These are phyloP conservation scores for Phrynocephalus vlangalii DNA, from an alignment of 2,797 vertebrate genomes.

Conservation along the genomic window DNA sequence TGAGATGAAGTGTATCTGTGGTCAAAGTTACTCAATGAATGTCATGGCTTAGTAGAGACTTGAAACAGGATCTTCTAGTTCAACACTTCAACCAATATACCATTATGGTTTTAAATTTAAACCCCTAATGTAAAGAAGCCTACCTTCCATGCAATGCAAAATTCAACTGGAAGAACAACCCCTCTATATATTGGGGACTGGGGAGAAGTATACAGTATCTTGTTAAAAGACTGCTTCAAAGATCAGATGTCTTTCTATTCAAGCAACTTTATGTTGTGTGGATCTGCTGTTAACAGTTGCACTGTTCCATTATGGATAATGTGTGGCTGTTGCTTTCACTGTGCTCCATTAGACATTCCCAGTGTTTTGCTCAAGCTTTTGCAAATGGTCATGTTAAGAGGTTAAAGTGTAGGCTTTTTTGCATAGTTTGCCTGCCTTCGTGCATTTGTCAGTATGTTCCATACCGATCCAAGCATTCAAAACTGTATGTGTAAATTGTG, in stretches of 20 bases:
- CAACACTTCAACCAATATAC: no score
- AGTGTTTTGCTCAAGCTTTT: slow-evolving; percentile 74
- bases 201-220: slow-evolving; percentile 81
- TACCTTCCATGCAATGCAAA: no score
- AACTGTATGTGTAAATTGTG: slow-evolving; percentile 42
- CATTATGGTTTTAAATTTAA: no score
- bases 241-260: slow-evolving; percentile 82
- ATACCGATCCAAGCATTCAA: slow-evolving; percentile 51
- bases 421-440: slow-evolving; percentile 73
- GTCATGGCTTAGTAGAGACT: no score
- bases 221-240: slow-evolving; percentile 84
- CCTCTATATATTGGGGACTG: slow-evolving; percentile 70
- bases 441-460: slow-evolving; percentile 71
- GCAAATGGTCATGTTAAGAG: slow-evolving; percentile 77
- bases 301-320: slow-evolving; percentile 84
- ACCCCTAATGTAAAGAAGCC: no score
- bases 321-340: slow-evolving; percentile 71
- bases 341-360: slow-evolving; percentile 75
- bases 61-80: no score
- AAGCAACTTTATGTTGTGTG: slow-evolving; percentile 81
- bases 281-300: slow-evolving; percentile 80
- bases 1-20: neutral
- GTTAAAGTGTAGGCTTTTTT: slow-evolving; percentile 74
- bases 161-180: slow-evolving; percentile 58
- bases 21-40: no score